Conservation (phyloP, 1,140 invertebrate genomes). For the Aphelinus atriplicis region DNA sequence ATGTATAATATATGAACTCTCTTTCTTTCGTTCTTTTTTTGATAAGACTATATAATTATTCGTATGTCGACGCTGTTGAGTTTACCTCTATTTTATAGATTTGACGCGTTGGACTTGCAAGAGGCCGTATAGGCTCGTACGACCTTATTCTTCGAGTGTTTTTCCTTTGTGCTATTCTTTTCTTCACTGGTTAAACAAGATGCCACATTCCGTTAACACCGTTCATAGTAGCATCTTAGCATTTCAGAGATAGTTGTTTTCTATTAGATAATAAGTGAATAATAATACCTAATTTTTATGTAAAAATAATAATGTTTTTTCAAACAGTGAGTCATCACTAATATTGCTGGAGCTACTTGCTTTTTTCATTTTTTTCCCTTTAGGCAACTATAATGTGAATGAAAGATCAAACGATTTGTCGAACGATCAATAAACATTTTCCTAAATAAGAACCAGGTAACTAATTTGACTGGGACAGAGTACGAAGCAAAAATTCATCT, state of each 20-base stretch:
- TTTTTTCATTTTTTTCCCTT: background rate
- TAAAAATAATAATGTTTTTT: slow-evolving; percentile 7
- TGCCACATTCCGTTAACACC: background rate
- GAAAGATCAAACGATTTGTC: too few relatives aligned
- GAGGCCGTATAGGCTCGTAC: slow-evolving; percentile 34
- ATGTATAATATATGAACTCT: background rate
- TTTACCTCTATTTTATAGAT: slow-evolving; percentile 24
- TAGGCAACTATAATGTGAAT: too few relatives aligned
- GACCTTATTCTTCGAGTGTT: slow-evolving; percentile 28
- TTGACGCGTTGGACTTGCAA: slow-evolving; percentile 27
- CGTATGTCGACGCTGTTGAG: slow-evolving; percentile 15
- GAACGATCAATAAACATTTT: too few relatives aligned
- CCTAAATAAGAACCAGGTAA: too few relatives aligned
- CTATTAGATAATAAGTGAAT: too few relatives aligned
- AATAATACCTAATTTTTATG: background rate
- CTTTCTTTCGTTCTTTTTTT: slow-evolving; percentile 14
- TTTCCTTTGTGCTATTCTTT: slow-evolving; percentile 1
- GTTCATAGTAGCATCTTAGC: background rate
- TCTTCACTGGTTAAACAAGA: slow-evolving; percentile 28
- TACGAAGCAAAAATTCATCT: too few relatives aligned
- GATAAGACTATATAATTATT: slow-evolving; percentile 21
- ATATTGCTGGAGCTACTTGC: slow-evolving; percentile 1
- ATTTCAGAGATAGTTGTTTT: too few relatives aligned
- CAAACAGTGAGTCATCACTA: background rate
- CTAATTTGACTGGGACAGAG: too few relatives aligned